Evolutionary conservation across 2,888 invertebrate species (phyloP).

Genomic region (Polydrusus tereticollis): DNA sequence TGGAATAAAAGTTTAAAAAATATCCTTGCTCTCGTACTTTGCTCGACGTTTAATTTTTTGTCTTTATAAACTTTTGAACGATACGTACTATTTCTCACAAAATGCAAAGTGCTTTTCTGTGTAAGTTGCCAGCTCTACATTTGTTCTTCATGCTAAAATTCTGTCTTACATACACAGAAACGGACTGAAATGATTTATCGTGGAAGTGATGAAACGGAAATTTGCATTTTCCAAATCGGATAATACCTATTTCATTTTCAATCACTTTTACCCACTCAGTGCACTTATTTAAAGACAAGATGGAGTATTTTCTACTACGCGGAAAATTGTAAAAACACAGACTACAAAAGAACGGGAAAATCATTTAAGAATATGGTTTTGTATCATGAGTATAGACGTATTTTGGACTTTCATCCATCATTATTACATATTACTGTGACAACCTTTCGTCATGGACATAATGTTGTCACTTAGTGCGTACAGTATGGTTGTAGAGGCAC

Average conservation of each 20-base stretch:
- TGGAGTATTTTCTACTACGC: no score
- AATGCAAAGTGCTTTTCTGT: conserved; percentile 43
- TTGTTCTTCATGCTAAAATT: conserved; percentile 36
- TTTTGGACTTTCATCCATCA: no score
- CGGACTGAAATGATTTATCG: conserved; percentile 32
- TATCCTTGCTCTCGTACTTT: neutral
- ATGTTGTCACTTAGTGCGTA: no score
- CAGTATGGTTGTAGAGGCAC: no score
- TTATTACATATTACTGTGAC: no score
- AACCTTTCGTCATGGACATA: no score
- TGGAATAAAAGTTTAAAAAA: conserved; percentile 8
- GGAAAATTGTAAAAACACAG: no score
- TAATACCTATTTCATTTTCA: conserved; percentile 2
- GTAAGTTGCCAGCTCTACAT: conserved; percentile 30
- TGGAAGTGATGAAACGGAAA: neutral
- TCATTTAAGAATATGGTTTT: no score
- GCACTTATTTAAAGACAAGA: no score
- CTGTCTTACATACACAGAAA: conserved; percentile 41
- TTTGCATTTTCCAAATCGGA: conserved; percentile 13
- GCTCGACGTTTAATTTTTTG: conserved; percentile 16
- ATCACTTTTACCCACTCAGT: no score
- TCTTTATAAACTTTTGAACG: conserved; percentile 20
- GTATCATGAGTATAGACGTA: no score
- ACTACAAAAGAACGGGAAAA: no score
- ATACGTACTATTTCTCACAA: conserved; percentile 25